Base-by-base conservation (phyloP, 2,888 invertebrate species). In the Lasiommata megera region DNA sequence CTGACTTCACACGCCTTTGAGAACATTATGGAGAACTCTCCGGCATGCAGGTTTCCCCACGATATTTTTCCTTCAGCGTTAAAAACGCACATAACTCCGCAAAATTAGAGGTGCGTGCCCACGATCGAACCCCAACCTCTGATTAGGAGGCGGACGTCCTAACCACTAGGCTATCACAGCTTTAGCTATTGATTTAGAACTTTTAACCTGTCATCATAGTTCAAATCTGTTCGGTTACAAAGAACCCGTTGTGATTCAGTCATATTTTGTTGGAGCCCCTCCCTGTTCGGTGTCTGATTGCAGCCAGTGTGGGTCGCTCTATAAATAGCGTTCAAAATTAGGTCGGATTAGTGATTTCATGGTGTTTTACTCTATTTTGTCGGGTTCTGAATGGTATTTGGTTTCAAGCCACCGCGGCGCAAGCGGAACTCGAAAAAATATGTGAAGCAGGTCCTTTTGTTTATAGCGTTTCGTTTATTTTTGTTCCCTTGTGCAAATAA, bases 271-370 rank as follows among this genome's bases (percentile, higher is more conserved):
- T 50, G 16, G 1, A 29, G 28, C 23, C 55, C 46, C 51, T 51
- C 59, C 59, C 52, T 41, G 23, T 43, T 36, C 66, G 71, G 72
- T 72, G 71, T 78, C 71, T 74, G 76, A 76, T 79, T 78, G 72
- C 77, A 63, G 60, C 67, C 68, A 70, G 75, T 73, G 74, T 73
- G 77, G 77, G 76, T 71, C 71, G 70, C 64, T 68, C 77, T 72
- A 76, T 82, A 84, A 84, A 83, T 83, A 73, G 73, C 75, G 78
- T 79, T 78, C 74, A 75, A 77, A 82, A 84, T 84, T 83, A 82
- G 81, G 77, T 75, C 73, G 81, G 81, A 83, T 84, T 82, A 82
- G 80, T 82, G 82, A 83, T 83, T 82, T 80, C 77, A 77, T 69
- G 78, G 76, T 58, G 70, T 76, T 77, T 77, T 74, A 62, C 69